These are phyloP conservation scores for Todus mexicanus DNA, from an alignment of 2,797 vertebrate species.

Conservation along the genomic window DNA sequence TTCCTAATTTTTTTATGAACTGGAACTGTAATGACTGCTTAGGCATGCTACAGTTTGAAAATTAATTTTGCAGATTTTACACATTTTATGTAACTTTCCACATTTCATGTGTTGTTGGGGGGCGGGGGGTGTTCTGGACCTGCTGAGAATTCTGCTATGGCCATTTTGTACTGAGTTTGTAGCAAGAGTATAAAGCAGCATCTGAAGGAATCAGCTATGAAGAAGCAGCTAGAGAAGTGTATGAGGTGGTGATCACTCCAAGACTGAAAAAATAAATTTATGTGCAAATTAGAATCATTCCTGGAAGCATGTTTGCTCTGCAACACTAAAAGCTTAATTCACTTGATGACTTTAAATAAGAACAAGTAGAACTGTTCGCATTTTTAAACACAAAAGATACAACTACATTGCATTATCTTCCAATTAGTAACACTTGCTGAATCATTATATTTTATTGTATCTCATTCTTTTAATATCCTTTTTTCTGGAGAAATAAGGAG, in stretches of 20 bases:
- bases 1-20: not conserved
- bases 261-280: not conserved
- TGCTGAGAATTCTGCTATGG: not conserved
- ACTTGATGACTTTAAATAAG: not conserved
- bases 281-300: not conserved
- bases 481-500: not conserved
- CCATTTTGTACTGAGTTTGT: not conserved
- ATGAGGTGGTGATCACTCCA: not conserved
- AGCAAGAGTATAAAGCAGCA: not conserved
- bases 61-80: not conserved
- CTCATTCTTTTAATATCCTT: not conserved
- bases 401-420: not conserved
- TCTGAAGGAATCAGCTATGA: not conserved
- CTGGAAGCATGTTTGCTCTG: not conserved
- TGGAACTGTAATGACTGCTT: rapidly evolving
- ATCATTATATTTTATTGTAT: not conserved
- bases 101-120: not conserved
- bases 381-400: not conserved
- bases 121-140: not conserved
- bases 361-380: not conserved
- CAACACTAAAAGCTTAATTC: not conserved
- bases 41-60: not conserved
- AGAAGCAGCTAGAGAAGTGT: not conserved
- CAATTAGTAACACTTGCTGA: not conserved
- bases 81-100: not conserved